A percentile compares a stretch with the other conserved stretches of the same genome.
Evolutionary conservation across 2,113 vertebrate genomes (phyloP).

Genomic region (Epinephelus fuscoguttatus): DNA sequence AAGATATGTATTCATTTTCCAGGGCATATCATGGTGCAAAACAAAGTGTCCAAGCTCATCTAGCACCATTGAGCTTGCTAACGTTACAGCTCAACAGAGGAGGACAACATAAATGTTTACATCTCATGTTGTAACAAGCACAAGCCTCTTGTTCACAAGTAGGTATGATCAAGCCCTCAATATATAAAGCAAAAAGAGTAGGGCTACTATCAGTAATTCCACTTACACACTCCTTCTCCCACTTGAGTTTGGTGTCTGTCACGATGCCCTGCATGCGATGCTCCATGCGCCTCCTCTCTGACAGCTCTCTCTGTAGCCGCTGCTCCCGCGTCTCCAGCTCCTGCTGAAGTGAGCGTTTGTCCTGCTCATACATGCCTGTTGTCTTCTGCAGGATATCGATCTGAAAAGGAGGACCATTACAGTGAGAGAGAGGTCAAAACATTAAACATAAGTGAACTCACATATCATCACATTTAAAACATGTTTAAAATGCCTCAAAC

Average conservation of each 20-base stretch:
- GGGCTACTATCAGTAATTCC: background rate
- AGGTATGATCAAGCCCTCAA: background rate
- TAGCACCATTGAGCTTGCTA: too few relatives aligned
- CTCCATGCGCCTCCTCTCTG: slow-evolving; percentile 92
- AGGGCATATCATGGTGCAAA: too few relatives aligned
- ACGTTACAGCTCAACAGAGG: too few relatives aligned
- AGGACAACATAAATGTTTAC: too few relatives aligned
- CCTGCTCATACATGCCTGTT: slow-evolving; percentile 92
- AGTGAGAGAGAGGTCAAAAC: background rate
- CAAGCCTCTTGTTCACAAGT: too few relatives aligned
- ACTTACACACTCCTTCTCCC: slow-evolving; percentile 99
- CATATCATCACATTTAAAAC: background rate
- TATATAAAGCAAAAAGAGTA: background rate
- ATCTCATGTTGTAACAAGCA: too few relatives aligned
- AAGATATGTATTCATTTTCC: background rate
- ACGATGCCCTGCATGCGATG: slow-evolving; percentile 93
- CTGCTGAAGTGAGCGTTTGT: slow-evolving; percentile 91
- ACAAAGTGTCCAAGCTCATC: too few relatives aligned
- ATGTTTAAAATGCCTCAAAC: background rate
- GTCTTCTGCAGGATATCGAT: slow-evolving; percentile 97
- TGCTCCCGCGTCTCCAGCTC: slow-evolving; percentile 91
- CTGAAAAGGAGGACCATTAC: slow-evolving; percentile 72
- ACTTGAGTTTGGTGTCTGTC: slow-evolving; percentile 89
- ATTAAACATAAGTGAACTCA: background rate
- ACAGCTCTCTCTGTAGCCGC: slow-evolving; percentile 89